Percentiles rank a stretch among this genome's conserved stretches.
Evolutionary conservation across 2,113 vertebrate genomes (phyloP).

Genomic region (Calyptomena viridis): DNA sequence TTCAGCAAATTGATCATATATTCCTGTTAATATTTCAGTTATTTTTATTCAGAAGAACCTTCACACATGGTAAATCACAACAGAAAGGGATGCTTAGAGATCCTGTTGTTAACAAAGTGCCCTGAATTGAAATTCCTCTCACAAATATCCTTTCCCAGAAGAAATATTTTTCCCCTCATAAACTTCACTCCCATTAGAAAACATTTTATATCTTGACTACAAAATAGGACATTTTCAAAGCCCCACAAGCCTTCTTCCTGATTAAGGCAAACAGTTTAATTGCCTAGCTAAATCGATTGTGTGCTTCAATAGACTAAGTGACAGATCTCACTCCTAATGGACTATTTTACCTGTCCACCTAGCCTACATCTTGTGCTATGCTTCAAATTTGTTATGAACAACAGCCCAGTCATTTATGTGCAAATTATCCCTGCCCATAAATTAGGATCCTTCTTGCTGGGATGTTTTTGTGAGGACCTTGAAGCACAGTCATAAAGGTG

Average conservation of each 20-base stretch:
- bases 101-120: neutral
- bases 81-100: neutral
- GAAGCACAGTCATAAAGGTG: neutral
- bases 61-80: neutral
- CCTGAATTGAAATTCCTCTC: slow-evolving; percentile 27
- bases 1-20: neutral
- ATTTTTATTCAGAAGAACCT: neutral
- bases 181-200: slow-evolving; percentile 29
- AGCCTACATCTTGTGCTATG: neutral
- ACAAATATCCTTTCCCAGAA: neutral
- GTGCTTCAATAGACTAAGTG: neutral
- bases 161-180: slow-evolving; percentile 37
- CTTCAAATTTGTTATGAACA: neutral
- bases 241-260: neutral
- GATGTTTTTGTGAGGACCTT: neutral
- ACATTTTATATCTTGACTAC: neutral
- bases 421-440: neutral
- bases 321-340: neutral
- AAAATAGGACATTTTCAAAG: neutral
- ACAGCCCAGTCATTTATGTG: neutral
- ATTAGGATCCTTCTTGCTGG: neutral
- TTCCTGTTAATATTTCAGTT: neutral
- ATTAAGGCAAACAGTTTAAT: slow-evolving; percentile 39
- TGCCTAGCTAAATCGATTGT: slow-evolving; percentile 1
- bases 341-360: neutral